Evolutionary conservation across 1,140 invertebrate genomes (phyloP).

Genomic region (Caenorhabditis remanei): DNA sequence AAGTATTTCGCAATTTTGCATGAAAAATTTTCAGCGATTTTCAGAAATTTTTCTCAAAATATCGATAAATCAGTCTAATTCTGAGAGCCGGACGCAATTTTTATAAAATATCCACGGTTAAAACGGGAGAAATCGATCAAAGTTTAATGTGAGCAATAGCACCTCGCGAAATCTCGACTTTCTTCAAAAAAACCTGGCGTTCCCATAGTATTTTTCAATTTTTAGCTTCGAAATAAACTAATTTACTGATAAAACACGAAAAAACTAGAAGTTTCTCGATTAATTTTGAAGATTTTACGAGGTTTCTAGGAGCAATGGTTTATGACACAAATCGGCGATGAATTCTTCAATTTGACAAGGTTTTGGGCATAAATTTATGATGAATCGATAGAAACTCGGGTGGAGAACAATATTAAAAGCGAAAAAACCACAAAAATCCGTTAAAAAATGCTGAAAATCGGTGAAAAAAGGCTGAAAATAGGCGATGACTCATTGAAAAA

Average conservation of each 20-base stretch:
- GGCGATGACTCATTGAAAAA: slow-evolving; percentile 26
- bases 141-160: neutral
- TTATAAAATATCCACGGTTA: neutral
- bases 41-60: neutral
- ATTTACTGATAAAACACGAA: neutral
- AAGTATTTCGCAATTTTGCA: slow-evolving; percentile 5
- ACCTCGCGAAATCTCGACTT: neutral
- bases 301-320: neutral
- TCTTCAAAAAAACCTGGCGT: neutral
- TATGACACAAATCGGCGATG: neutral
- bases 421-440: slow-evolving; percentile 19
- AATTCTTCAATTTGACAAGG: neutral
- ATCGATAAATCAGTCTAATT: neutral
- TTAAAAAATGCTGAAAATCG: slow-evolving; percentile 14
- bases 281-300: neutral
- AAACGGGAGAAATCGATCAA: neutral
- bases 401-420: neutral
- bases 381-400: neutral
- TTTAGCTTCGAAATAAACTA: slow-evolving; percentile 4
- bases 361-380: neutral
- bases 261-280: neutral
- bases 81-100: neutral
- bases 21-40: neutral
- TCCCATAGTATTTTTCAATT: neutral
- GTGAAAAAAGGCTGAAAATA: neutral